Evolutionary conservation across 1,140 invertebrate genomes (phyloP).

Genomic region (Forficula auricularia): DNA sequence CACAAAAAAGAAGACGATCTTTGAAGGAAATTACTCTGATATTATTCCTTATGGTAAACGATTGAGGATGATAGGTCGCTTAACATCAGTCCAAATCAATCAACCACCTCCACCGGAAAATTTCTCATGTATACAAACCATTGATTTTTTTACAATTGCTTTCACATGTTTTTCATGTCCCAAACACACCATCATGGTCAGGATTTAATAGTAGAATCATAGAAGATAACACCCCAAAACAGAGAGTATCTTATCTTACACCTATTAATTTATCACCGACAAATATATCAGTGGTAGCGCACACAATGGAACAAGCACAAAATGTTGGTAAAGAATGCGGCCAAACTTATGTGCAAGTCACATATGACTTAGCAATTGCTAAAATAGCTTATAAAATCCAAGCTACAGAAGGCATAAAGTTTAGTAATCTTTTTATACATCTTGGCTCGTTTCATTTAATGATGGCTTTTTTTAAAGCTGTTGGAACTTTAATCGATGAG

Average conservation of each 20-base stretch:
- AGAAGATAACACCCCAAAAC: constrained; percentile 13
- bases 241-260: constrained; percentile 22
- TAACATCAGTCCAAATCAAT: not conserved
- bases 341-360: constrained; percentile 21
- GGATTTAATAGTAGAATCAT: constrained; percentile 17
- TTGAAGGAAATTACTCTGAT: not conserved
- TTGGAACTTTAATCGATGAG: constrained; percentile 27
- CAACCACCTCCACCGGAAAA: not conserved
- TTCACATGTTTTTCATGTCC: constrained; percentile 13
- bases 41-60: not conserved
- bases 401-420: constrained; percentile 18
- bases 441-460: constrained; percentile 29
- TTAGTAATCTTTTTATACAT: constrained; percentile 28
- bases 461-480: constrained; percentile 29
- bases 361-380: constrained; percentile 24
- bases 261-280: constrained; percentile 24
- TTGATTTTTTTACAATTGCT: constrained; percentile 14
- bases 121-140: not conserved
- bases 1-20: not conserved
- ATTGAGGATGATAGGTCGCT: not conserved
- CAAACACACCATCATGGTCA: constrained; percentile 19
- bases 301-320: constrained; percentile 22
- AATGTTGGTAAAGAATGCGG: constrained; percentile 17
- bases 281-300: constrained; percentile 17
- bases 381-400: constrained; percentile 26